Conservation (phyloP, 1,140 invertebrate species). For the Vanessa tameamea region DNA sequence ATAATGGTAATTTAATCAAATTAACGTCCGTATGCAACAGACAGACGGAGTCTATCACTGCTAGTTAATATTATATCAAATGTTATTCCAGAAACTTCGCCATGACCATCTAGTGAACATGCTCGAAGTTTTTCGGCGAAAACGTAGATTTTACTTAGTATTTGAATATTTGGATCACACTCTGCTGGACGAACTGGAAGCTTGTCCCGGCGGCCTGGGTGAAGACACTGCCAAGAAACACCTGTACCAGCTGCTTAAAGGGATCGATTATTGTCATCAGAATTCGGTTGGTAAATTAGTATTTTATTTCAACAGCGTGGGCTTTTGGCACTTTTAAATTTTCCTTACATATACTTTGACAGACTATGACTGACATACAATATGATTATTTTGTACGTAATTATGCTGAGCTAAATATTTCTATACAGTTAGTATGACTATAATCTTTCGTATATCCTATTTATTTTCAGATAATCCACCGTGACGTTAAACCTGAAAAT, state of each 20-base stretch:
- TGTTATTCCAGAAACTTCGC: conserved; percentile 85
- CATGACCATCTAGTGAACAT: conserved; percentile 95
- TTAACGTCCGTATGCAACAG: too few species aligned
- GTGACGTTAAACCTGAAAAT: conserved; percentile 96
- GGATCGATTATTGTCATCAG: conserved; percentile 92
- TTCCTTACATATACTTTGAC: too few species aligned
- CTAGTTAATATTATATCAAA: background rate
- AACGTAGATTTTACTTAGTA: conserved; percentile 91
- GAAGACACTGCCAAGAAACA: conserved; percentile 87
- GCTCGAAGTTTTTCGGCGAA: conserved; percentile 92
- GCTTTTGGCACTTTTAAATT: background rate
- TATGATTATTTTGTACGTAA: too few species aligned
- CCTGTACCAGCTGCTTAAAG: conserved; percentile 91
- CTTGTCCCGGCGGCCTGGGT: conserved; percentile 83
- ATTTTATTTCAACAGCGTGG: too few species aligned
- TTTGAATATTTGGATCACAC: conserved; percentile 95
- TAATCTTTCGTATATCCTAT: too few species aligned
- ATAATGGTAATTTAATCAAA: too few species aligned
- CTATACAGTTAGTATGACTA: too few species aligned
- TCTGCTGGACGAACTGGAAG: conserved; percentile 91
- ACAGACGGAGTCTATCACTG: too few species aligned
- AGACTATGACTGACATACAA: too few species aligned
- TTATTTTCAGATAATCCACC: conserved; percentile 89
- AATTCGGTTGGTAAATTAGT: conserved; percentile 86
- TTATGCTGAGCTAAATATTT: too few species aligned